Conservation (phyloP, 92 coral and sea anemone genomes). For the Zoanthus gigantus region DNA sequence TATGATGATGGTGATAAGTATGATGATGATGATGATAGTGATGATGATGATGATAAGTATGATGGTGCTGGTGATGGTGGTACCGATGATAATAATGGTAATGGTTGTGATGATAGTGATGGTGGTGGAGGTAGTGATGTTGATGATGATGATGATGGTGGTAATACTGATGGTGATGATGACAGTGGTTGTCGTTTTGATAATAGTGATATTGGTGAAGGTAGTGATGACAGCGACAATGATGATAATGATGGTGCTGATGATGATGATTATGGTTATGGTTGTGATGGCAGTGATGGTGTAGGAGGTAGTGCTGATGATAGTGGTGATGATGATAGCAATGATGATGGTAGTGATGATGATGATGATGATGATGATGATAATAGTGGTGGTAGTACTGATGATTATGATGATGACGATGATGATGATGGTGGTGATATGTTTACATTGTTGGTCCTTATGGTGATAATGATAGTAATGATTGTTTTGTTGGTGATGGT, state of each 20-base stretch:
- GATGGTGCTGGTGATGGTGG: neutral
- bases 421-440: neutral
- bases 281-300: neutral
- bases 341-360: neutral
- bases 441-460: no score
- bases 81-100: neutral
- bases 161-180: neutral
- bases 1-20: no score
- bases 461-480: neutral
- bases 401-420: neutral
- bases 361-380: neutral
- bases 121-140: neutral
- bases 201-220: neutral
- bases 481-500: neutral
- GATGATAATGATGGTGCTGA: neutral
- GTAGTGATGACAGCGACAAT: neutral
- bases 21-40: no score
- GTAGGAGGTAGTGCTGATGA: neutral
- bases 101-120: neutral
- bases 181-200: neutral
- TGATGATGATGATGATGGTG: neutral
- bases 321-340: neutral
- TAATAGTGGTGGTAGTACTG: neutral
- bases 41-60: no score
- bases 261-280: neutral